phyloP scores from a whole-genome alignment of 2,113 vertebrate species.

The Neotoma lepida region DNA sequence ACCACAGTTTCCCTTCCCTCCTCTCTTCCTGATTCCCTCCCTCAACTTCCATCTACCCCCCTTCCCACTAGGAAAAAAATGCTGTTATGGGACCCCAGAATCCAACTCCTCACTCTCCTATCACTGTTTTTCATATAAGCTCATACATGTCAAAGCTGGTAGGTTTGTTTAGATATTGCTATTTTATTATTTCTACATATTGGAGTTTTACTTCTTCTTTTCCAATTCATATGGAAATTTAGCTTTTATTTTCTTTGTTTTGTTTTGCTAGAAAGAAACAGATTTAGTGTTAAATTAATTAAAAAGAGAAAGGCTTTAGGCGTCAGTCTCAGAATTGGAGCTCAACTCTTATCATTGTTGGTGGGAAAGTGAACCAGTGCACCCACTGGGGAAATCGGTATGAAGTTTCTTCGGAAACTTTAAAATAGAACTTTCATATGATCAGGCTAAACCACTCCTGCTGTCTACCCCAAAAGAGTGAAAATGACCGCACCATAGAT shows the following conservation, averaged over 20 bases:
- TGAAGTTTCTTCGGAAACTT: not conserved
- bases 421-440: not conserved
- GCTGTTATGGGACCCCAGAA: not conserved
- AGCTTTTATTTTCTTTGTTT: not conserved
- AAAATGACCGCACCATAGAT: not conserved
- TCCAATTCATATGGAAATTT: not conserved
- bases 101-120: not conserved
- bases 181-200: not conserved
- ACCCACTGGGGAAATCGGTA: not conserved
- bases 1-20: too few species aligned
- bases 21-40: too few species aligned
- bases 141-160: not conserved
- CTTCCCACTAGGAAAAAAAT: too few species aligned
- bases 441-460: not conserved
- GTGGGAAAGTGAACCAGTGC: not conserved
- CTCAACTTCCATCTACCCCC: too few species aligned
- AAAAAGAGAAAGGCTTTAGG: not conserved
- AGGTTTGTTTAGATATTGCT: not conserved
- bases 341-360: not conserved
- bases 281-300: not conserved
- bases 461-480: too few species aligned
- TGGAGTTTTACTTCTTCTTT: not conserved
- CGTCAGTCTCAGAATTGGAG: not conserved
- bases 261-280: not conserved
- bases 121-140: not conserved